These are phyloP conservation scores for Pseudocheirus occidentalis DNA, from an alignment of 2,797 vertebrate genomes.

Conservation along the genomic window DNA sequence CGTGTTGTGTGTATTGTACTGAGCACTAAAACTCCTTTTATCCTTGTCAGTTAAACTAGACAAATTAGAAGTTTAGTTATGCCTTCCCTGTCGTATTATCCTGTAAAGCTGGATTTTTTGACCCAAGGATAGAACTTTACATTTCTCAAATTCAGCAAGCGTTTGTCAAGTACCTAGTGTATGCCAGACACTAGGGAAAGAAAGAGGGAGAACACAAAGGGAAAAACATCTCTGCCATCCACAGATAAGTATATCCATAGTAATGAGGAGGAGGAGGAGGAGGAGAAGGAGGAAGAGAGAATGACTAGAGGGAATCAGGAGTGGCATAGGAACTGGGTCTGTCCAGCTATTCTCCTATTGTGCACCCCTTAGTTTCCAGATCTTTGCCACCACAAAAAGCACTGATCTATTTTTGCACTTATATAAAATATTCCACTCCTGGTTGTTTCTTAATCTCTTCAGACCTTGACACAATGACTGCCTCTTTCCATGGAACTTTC, in stretches of 20 bases:
- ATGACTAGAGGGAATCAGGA: neutral
- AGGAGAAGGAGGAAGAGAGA: neutral
- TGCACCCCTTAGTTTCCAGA: neutral
- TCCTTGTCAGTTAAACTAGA: neutral
- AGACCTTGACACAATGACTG: neutral
- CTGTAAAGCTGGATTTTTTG: neutral
- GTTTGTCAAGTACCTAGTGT: neutral
- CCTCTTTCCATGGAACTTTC: neutral
- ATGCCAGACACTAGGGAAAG: neutral
- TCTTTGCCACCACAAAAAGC: neutral
- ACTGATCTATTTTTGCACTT: neutral
- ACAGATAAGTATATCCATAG: neutral
- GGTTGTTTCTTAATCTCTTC: neutral
- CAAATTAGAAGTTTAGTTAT: neutral
- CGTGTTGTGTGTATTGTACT: neutral
- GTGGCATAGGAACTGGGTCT: neutral
- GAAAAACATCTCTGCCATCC: neutral
- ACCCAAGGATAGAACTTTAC: neutral
- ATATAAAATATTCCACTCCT: neutral
- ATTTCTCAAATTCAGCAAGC: neutral
- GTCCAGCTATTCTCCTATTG: neutral
- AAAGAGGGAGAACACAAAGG: neutral
- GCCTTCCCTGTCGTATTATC: neutral
- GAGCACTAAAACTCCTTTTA: neutral
- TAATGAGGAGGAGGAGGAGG: neutral